Conservation (phyloP, 1,140 invertebrate genomes). For the Solen grandis region DNA sequence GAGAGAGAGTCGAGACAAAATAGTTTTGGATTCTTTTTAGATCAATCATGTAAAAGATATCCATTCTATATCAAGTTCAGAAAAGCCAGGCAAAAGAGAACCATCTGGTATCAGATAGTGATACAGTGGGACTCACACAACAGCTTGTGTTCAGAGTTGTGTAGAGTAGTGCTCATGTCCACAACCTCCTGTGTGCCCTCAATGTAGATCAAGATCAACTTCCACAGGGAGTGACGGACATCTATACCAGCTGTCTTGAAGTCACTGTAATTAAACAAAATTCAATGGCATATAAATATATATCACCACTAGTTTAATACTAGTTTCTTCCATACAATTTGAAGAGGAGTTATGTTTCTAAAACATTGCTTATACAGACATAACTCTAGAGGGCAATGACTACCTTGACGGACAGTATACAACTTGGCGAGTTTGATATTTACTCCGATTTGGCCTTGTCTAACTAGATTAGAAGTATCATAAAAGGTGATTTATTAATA, state of each 20-base stretch:
- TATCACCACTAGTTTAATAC: background rate
- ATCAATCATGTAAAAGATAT: too few relatives aligned
- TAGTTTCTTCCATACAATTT: background rate
- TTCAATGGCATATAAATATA: background rate
- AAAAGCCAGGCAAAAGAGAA: too few relatives aligned
- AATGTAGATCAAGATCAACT: slow-evolving; percentile 56
- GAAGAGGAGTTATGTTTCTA: background rate
- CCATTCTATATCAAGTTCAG: too few relatives aligned
- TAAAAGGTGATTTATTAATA: too few relatives aligned
- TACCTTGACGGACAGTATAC: background rate
- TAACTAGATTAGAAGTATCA: too few relatives aligned
- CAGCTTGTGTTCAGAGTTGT: slow-evolving; percentile 52
- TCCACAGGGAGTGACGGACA: slow-evolving; percentile 36
- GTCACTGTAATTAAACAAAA: slow-evolving; percentile 26
- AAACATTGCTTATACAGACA: background rate
- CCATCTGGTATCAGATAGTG: too few relatives aligned
- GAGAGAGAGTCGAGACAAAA: too few relatives aligned
- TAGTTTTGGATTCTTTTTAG: too few relatives aligned
- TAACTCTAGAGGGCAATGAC: background rate
- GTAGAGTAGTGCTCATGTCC: slow-evolving; percentile 27
- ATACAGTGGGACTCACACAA: slow-evolving; percentile 50
- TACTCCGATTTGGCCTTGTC: background rate
- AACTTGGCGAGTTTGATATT: background rate
- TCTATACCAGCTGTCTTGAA: slow-evolving; percentile 30
- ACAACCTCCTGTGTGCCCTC: slow-evolving; percentile 58